Base-by-base conservation (phyloP, 2,113 vertebrate species). In the Gadus macrocephalus region DNA sequence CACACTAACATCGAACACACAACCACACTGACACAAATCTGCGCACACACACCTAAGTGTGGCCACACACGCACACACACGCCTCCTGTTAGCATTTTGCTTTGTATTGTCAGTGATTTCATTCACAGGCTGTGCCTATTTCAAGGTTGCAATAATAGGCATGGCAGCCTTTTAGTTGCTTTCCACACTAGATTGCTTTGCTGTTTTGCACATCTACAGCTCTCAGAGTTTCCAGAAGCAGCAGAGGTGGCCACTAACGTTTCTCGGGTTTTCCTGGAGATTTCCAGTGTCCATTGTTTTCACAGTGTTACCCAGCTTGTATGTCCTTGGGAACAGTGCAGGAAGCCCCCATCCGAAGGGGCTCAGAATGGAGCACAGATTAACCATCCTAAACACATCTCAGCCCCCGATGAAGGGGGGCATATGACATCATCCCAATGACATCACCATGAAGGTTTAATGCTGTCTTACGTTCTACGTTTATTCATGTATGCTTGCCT, bases 151-250 rank as follows among this genome's bases (percentile, higher is more conserved):
- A 58, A 78, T 64, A 71, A 74, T 71, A 74, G 42, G 42, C 42
- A 9, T 49, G 31, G 31, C 31, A 35, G 31, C 6, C 31, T 35
- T 35, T 35, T 35, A 35, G 31, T 35, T 35, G 31, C 31, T 35
- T 35, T 35, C 3, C 31, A 3, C 31, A 3, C 31, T 35, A 35
- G 31, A 35, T 35, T 35, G 31, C 31, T 35, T 35, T 5, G 31
- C 31, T 35, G 31, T 2, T 35, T 35, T 35, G 31, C 31, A 35
- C 31, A 35, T 35, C 31, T 35, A 35, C 31, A 53, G 9, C 55
- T 12, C 77, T 88, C 85, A 85, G 78, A 87, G 62, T 88, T 90
- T 85, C 87, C 86, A 87, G 58, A 53, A 64, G 70, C 73, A 70
- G 1, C 19, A 9, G 42, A 49, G 42, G 78, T 73, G 80, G 83